Base-by-base conservation (phyloP, 2,797 vertebrate genomes). In the Salmo trutta region DNA sequence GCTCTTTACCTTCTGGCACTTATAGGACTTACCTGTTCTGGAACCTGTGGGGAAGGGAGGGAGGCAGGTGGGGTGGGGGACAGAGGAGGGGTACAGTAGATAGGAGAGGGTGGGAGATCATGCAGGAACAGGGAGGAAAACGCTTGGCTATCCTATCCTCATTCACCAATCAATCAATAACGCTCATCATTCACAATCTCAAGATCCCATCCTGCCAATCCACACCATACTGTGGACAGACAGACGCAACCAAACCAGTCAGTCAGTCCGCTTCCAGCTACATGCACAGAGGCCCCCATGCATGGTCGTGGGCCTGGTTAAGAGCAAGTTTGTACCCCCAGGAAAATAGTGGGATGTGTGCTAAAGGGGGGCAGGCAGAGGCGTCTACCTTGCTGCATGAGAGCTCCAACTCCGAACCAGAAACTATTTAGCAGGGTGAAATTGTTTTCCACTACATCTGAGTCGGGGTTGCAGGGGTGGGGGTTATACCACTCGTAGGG, bases 381-480 rank as follows among this genome's bases (percentile, higher is more conserved):
- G 96, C 97, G 96, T 98, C 95, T 98, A 99, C 97, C 97, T 99
- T 99, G 97, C 96, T 98, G 97, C 97, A 99, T 99, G 97, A 99
- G 97, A 97, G 97, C 97, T 98, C 97, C 97, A 98, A 98, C 97
- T 97, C 97, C 97, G 96, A 99, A 99, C 97, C 97, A 99, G 97
- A 99, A 98, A 98, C 97, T 99, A 97, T 99, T 99, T 95, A 99
- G 96, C 94, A 99, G 97, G 93, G 97, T 99, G 95, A 99, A 99
- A 98, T 98, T 98, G 96, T 98, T 99, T 97, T 99, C 97, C 97
- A 99, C 97, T 94, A 99, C 97, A 93, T 98, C 97, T 93, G 97
- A 98, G 95, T 98, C 97, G 56, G 97, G 97, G 91, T 98, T 99
- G 97, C 97, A 99, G 84, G 97, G 97, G 92, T 99, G 97, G 93